phyloP scores from a whole-genome alignment of 2,113 vertebrate genomes.

The Recurvirostra avosetta region DNA sequence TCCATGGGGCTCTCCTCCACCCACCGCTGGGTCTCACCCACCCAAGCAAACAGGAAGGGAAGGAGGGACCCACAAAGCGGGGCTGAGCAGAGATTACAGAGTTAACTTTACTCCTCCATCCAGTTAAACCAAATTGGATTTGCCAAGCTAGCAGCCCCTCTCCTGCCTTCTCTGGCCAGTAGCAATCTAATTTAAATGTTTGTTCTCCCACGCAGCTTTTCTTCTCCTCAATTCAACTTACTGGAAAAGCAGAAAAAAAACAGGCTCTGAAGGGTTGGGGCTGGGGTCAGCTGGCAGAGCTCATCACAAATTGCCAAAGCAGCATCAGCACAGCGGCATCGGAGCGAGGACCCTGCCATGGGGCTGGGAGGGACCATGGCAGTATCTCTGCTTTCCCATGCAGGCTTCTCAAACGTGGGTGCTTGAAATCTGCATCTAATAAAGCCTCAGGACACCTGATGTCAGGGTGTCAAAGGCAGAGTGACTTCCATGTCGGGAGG shows the following conservation, averaged over 20 bases:
- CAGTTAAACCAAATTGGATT: constrained; percentile 46
- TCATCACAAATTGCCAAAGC: not conserved
- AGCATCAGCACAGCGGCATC: not conserved
- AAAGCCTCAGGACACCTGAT: not conserved
- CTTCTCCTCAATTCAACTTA: constrained; percentile 1
- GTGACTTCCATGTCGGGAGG: not conserved
- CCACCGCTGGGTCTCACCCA: not conserved
- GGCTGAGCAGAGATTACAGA: not conserved
- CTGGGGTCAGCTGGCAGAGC: not conserved
- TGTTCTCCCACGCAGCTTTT: not conserved
- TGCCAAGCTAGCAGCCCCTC: not conserved
- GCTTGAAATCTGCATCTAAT: not conserved
- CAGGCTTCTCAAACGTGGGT: not conserved
- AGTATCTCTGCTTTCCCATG: not conserved
- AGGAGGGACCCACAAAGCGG: not conserved
- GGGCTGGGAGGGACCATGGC: not conserved
- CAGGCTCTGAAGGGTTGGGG: not conserved
- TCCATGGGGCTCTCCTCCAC: not conserved
- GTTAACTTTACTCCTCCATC: not conserved
- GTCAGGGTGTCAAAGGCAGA: not conserved
- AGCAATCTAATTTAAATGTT: constrained; percentile 36
- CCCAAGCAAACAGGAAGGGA: not conserved
- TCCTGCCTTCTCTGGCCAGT: not conserved
- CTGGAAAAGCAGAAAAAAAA: not conserved
- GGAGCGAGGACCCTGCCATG: accelerated